Conservation (phyloP, 2,797 vertebrate genomes). For the Xiphorhynchus erythropygius region DNA sequence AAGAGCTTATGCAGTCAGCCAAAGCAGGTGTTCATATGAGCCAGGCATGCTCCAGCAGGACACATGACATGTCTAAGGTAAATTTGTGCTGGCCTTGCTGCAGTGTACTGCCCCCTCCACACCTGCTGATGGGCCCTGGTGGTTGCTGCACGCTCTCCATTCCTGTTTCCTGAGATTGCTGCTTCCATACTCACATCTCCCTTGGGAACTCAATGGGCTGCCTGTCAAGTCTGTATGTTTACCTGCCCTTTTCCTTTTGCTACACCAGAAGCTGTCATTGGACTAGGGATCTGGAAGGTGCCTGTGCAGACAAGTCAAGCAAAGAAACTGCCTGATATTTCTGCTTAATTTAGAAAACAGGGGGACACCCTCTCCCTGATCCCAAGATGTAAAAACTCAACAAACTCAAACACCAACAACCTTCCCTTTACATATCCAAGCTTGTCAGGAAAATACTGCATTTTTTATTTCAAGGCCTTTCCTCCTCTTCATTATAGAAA, state of each 20-base stretch:
- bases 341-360: not conserved
- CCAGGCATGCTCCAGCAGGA: not conserved
- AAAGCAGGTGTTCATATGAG: not conserved
- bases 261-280: not conserved
- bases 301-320: not conserved
- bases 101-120: not conserved
- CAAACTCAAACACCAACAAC: not conserved
- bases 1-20: not conserved
- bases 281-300: not conserved
- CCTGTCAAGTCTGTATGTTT: not conserved
- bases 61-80: accelerated
- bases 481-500: not conserved
- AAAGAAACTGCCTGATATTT: not conserved
- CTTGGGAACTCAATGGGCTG: not conserved
- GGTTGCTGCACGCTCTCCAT: accelerated
- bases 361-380: accelerated
- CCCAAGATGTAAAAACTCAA: not conserved
- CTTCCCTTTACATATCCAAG: not conserved
- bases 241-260: not conserved
- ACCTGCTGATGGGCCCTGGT: not conserved
- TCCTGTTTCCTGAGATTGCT: not conserved
- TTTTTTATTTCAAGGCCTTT: not conserved
- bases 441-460: not conserved
- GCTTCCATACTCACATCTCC: not conserved
- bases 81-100: no score